Conservation (phyloP, 30 jellyfish, hydroid and myxozoan species). For the Chironex yamaguchii region DNA sequence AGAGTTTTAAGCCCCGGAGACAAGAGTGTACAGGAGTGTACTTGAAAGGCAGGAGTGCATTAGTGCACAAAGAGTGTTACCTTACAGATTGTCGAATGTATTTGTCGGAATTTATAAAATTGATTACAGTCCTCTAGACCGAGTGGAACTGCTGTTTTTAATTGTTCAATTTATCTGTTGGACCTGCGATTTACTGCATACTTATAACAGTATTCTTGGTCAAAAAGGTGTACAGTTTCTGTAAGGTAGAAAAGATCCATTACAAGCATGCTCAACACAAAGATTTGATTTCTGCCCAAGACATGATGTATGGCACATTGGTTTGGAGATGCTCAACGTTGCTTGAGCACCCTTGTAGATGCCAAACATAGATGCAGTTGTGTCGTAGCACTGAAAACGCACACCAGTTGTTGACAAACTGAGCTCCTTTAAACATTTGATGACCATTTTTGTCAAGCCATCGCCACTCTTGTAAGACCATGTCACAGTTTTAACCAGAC, state of each 20-base stretch:
- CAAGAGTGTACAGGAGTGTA: too few relatives aligned
- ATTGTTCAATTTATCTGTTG: too few relatives aligned
- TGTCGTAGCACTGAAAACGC: slow-evolving; percentile 24
- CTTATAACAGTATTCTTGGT: too few relatives aligned
- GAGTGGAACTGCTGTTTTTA: too few relatives aligned
- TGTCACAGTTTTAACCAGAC: slow-evolving; percentile 1
- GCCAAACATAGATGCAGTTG: slow-evolving; percentile 15
- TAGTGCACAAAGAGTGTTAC: too few relatives aligned
- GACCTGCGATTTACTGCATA: too few relatives aligned
- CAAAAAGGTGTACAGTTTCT: slow-evolving; percentile 10
- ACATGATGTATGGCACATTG: too few relatives aligned
- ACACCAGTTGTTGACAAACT: slow-evolving; percentile 5
- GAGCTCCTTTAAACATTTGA: slow-evolving; percentile 22
- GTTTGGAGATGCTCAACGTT: not conserved
- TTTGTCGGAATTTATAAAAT: too few relatives aligned
- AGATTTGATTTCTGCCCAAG: slow-evolving; percentile 29
- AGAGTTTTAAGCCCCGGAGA: too few relatives aligned
- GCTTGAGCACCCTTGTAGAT: slow-evolving; percentile 27
- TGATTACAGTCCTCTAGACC: too few relatives aligned
- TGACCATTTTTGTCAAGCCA: not conserved
- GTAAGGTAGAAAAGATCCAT: slow-evolving; percentile 13
- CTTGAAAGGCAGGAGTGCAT: too few relatives aligned
- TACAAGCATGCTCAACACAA: slow-evolving; percentile 25
- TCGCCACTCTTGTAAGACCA: slow-evolving; percentile 26
- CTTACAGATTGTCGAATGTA: too few relatives aligned